A percentile compares a stretch with the other conserved stretches of the same genome.
phyloP scores from a whole-genome alignment of 2,888 invertebrate species.

The Linnaemya vulpina region DNA sequence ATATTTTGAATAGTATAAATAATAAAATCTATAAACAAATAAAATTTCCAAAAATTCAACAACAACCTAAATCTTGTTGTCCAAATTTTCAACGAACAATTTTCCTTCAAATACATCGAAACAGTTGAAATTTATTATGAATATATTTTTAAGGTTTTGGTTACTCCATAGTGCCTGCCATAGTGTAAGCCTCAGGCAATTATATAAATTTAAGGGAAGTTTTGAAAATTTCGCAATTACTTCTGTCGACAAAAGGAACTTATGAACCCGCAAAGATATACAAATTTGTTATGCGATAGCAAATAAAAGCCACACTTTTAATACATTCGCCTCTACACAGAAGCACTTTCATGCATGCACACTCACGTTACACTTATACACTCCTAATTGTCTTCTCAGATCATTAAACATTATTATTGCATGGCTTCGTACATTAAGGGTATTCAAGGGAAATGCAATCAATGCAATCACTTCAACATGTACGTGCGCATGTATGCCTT shows the following conservation, averaged over 20 bases:
- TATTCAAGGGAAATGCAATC: slow-evolving; percentile 19
- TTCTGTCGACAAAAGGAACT: slow-evolving; percentile 1
- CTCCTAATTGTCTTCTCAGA: slow-evolving; percentile 38
- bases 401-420: slow-evolving; percentile 54
- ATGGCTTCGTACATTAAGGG: slow-evolving; percentile 33
- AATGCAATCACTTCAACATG: slow-evolving; percentile 21
- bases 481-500: neutral
- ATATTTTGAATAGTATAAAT: no score
- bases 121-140: neutral
- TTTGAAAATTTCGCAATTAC: slow-evolving; percentile 5
- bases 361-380: neutral
- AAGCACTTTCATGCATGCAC: neutral
- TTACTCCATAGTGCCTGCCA: neutral
- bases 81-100: neutral
- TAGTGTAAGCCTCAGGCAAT: slow-evolving; percentile 25
- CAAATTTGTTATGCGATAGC: neutral
- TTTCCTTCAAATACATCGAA: neutral
- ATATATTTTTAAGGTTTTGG: neutral
- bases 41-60: no score
- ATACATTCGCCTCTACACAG: neutral
- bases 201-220: slow-evolving; percentile 18
- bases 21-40: no score
- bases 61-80: neutral
- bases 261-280: slow-evolving; percentile 5
- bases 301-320: neutral